Conservation (phyloP, 2,888 invertebrate species). For the Abrostola tripartita region DNA sequence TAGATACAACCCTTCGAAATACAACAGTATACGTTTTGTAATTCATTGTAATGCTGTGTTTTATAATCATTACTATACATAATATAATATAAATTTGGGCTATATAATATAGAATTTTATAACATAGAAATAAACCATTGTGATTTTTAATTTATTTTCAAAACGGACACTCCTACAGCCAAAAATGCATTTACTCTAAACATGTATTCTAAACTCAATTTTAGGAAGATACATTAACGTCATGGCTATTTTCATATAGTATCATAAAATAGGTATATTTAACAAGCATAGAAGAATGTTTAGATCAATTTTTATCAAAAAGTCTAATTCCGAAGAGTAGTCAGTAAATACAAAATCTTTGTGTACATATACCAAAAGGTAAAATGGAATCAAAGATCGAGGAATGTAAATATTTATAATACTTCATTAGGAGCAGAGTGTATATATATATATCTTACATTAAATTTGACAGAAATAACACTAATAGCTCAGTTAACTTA, state of each 20-base stretch:
- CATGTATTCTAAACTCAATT: slow-evolving; percentile 16
- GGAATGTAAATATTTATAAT: slow-evolving; percentile 45
- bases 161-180: slow-evolving; percentile 21
- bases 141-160: slow-evolving; percentile 12
- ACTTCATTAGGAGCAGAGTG: slow-evolving; percentile 31
- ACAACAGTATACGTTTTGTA: slow-evolving; percentile 8
- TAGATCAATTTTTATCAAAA: slow-evolving; percentile 21
- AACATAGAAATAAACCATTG: slow-evolving; percentile 1
- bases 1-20: slow-evolving; percentile 33
- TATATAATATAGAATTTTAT: slow-evolving; percentile 11
- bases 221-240: slow-evolving; percentile 29
- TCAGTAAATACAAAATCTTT: slow-evolving; percentile 20
- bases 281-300: slow-evolving; percentile 27
- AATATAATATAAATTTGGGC: background rate
- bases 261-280: slow-evolving; percentile 25
- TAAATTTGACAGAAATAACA: background rate
- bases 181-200: slow-evolving; percentile 14
- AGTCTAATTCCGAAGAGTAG: slow-evolving; percentile 16
- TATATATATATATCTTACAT: slow-evolving; percentile 6
- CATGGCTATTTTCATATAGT: slow-evolving; percentile 28
- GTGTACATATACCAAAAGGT: slow-evolving; percentile 31
- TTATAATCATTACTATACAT: background rate
- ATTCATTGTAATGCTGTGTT: slow-evolving; percentile 2
- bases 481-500: background rate
- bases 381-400: slow-evolving; percentile 41